Base-by-base conservation (phyloP, 2,888 invertebrate species). In the Drosophila gaucha region DNA sequence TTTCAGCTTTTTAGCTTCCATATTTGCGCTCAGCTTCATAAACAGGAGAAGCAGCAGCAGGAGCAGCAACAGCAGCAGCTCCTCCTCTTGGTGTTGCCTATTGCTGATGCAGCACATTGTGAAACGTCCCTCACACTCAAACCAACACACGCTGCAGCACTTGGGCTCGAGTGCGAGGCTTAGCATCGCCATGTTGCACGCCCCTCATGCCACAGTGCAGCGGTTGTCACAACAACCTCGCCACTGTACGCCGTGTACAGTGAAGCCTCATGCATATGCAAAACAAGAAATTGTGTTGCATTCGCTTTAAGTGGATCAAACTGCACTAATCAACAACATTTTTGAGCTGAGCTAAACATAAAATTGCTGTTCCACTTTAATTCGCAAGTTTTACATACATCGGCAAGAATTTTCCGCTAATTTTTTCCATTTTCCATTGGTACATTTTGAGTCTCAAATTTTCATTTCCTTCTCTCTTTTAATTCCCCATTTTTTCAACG, bases 31-130 rank as follows among this genome's bases (percentile, higher is more conserved):
- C 65, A 59, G 59, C 74, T 75, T 68, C 66, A 79, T 64, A 67
- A 68, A 67, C 75, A 46, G 66, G 49, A 41, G 14, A 22, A 39
- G 28, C 28, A 30, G 14, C 39, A 39, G 3, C 39, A 36, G 31
- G 47, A 18, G 44, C 63, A 67, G 6, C 26, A 36, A 26, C 47
- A 14, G 31, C 59, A 71, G 5, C 46, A 67, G 12, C 20, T 58
- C 39, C 54, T 30, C 20, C 38, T 30, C 22, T 0, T 57, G 54
- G 33, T 52, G 50, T 10, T 44, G 62, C 18, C 14, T 10, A 16
- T 18, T 43, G 84, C 80, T 83, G 80, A 86, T 73, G 73, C 68
- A 62, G 82, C 84, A 80, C 73, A 79, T 67, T 66, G 38, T 73
- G 43, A 33, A 60, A 51, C 36, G 56, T 2, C 28, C 36, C 30